These are phyloP conservation scores for Corvus hawaiiensis DNA, from an alignment of 2,113 vertebrate genomes.

Conservation along the genomic window DNA sequence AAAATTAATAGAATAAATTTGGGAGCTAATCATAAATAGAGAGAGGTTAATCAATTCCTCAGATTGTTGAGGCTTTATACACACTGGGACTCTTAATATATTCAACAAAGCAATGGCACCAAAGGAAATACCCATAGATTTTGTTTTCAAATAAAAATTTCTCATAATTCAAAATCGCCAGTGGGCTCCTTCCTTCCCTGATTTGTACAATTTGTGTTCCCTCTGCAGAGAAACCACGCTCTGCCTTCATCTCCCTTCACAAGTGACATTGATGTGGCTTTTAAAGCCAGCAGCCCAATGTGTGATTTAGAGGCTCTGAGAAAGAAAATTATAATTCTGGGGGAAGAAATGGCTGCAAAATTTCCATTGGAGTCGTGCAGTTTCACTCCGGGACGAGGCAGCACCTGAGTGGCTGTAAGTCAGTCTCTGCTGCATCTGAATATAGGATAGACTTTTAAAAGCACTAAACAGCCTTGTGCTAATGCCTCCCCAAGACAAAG, in stretches of 20 bases:
- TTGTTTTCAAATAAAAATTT: neutral
- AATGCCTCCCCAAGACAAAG: neutral
- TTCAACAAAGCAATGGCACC: neutral
- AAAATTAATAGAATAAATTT: neutral
- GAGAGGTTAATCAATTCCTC: constrained; percentile 7
- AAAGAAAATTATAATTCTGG: constrained; percentile 36
- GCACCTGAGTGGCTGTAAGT: neutral
- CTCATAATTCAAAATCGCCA: constrained; percentile 3
- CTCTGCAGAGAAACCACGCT: neutral
- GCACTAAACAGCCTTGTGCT: neutral
- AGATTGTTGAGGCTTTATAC: neutral
- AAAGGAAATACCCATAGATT: neutral
- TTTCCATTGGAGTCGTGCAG: neutral
- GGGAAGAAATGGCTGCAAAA: neutral
- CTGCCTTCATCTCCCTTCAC: constrained; percentile 16
- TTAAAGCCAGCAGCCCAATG: constrained; percentile 5
- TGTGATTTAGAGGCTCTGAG: constrained; percentile 20
- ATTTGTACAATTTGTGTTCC: constrained; percentile 19
- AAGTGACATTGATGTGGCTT: constrained; percentile 3
- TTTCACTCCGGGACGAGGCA: neutral
- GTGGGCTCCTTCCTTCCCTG: neutral
- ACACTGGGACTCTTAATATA: neutral
- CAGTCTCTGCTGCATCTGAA: neutral
- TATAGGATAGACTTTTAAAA: neutral
- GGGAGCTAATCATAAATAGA: neutral